Evolutionary conservation across 2,113 vertebrate species (phyloP), one percentile per base, ranked within the genome.

Genomic region (Thymallus thymallus): DNA sequence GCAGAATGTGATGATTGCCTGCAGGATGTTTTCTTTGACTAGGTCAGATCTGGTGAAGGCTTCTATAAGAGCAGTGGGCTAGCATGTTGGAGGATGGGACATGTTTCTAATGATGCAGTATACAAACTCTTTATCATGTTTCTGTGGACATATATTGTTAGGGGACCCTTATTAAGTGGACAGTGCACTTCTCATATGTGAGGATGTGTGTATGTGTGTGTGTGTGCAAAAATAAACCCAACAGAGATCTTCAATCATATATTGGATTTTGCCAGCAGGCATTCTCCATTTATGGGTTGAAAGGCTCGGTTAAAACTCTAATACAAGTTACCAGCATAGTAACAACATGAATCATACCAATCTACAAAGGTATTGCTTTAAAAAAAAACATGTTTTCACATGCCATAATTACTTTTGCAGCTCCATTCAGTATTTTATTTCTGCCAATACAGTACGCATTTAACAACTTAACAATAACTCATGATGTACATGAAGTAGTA

Each of bases 21-120:
- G 71, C 72, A 26, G 75, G 70, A 78, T n/a, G 41, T 79, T 71
- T 76, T 58, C 51, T 30, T 65, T 56, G 32, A 46, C 67, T 68
- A 60, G 26, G 30, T 69, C 69, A 46, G 56, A 76, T 7, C 35
- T 41, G 35, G 35, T 10, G 9, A 41, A 41, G 35, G 35, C 35
- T 10, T 41, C 7, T 41, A 41, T 0, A 41, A 2, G 76, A 75
- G 20, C 35, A 41, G 35, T 72, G 76, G 72, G 55, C 24, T 16
- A 5, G 26, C 12, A 41, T 41, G 35, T 41, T 2, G 35, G 9
- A 7, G 35, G 9, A 41, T 41, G 35, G 10, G 2, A 10, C 35
- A 0, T 2, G 9, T 10, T 41, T 41, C 35, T 41, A 41, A 6
- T 41, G 35, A 3, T 16, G 16, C 14, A 51, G 48, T 14, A 51